A percentile compares a stretch with the other conserved stretches of the same genome.
Evolutionary conservation across 2,113 vertebrate species (phyloP).

Genomic region (Phrynosoma blainvillii): DNA sequence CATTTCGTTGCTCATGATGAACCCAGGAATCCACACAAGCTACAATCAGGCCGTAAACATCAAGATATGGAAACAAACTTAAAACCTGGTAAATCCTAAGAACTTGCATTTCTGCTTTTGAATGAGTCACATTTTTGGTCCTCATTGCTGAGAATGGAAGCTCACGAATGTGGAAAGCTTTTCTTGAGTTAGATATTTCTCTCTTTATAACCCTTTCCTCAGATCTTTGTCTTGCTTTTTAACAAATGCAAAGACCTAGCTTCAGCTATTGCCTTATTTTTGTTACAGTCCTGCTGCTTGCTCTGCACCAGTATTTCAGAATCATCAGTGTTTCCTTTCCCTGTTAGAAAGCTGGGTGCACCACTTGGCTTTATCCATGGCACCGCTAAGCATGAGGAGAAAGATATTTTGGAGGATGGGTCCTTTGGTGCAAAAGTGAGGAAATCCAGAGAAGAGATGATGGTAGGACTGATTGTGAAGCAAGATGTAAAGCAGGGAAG

Average conservation of each 20-base stretch:
- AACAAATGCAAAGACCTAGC: neutral
- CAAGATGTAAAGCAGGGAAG: neutral
- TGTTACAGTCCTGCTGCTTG: neutral
- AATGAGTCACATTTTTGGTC: neutral
- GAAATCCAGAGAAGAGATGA: neutral
- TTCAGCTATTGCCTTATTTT: neutral
- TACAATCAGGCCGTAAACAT: neutral
- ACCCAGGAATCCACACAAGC: neutral
- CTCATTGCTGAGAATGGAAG: neutral
- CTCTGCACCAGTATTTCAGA: neutral
- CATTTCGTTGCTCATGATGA: neutral
- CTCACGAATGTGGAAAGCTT: neutral
- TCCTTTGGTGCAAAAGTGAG: neutral
- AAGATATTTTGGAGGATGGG: neutral
- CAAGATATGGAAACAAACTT: neutral
- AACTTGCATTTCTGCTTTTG: neutral
- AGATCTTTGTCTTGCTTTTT: neutral
- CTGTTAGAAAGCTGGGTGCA: neutral
- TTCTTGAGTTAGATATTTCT: neutral
- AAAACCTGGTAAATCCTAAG: neutral
- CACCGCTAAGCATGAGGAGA: neutral
- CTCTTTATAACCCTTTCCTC: neutral
- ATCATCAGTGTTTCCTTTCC: neutral
- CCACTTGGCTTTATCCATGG: neutral
- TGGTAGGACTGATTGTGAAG: neutral